Evolutionary conservation across 2,888 invertebrate species (phyloP), one percentile per base, ranked within the genome.

Genomic region (Drosophila meridiana): DNA sequence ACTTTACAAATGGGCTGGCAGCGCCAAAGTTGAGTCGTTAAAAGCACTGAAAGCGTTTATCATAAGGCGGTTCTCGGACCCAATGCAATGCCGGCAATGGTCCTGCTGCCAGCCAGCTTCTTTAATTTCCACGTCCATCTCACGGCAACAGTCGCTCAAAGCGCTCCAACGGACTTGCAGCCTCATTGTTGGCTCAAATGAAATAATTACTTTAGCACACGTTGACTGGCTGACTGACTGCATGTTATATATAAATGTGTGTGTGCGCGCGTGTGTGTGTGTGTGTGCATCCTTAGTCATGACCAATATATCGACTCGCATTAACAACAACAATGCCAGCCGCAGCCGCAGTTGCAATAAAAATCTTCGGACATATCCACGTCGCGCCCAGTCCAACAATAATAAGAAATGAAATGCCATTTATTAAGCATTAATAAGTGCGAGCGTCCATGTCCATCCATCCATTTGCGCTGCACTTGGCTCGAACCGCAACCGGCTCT

Each of bases 341-440:
- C 50, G 1, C 59, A 53, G 57, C 73, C 63, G 61, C 68, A 53
- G 69, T 59, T 82, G 85, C 90, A 89, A 87, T 89, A 89, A 89
- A 52, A 89, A 77, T 79, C 76, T 75, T 64, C 82, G 79, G 76
- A 81, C 87, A 76, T 69, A 86, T 87, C 61, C 90, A 83, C 87
- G 90, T 82, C 74, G 90, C 90, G 77, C 83, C 78, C 86, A 79
- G 78, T 72, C 76, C 82, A 78, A 79, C 87, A 91, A 90, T 88
- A 91, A 91, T 92, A 92, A 92, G 91, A 92, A 92, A 92, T 92
- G 92, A 92, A 92, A 92, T 92, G 92, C 92, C 92, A 92, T 92
- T 92, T 92, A 92, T 92, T 92, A 92, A 92, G 92, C 92, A 92
- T 92, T 92, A 92, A 92, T 92, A 92, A 92, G 92, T 92, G 92